Evolutionary conservation across 2,888 invertebrate species (phyloP).

Genomic region (Lordiphosa andalusiaca): DNA sequence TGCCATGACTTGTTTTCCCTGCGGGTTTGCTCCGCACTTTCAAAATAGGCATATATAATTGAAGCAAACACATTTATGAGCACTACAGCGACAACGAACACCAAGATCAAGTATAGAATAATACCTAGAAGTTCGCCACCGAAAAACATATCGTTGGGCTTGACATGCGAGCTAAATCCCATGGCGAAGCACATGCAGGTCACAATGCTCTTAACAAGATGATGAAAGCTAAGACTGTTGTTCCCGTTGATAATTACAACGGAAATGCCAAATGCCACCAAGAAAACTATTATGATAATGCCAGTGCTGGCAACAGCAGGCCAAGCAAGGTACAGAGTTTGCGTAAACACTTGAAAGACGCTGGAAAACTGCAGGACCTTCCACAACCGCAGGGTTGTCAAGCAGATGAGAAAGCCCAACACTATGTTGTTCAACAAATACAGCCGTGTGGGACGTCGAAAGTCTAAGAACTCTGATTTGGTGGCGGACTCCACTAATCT

Average conservation of each 20-base stretch:
- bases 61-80: constrained; percentile 75
- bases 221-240: constrained; percentile 54
- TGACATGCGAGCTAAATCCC: constrained; percentile 58
- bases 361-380: constrained; percentile 75
- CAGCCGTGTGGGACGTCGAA: constrained; percentile 60
- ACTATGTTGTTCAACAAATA: constrained; percentile 45
- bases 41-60: constrained; percentile 67
- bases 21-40: constrained; percentile 29
- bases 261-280: constrained; percentile 62
- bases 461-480: constrained; percentile 71
- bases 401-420: constrained; percentile 67
- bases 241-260: constrained; percentile 72
- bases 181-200: constrained; percentile 67
- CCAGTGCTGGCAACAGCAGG: constrained; percentile 49
- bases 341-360: constrained; percentile 71
- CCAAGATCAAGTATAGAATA: constrained; percentile 60
- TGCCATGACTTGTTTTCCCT: background rate
- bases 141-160: constrained; percentile 50
- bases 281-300: constrained; percentile 56
- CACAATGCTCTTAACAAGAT: constrained; percentile 50
- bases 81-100: constrained; percentile 64
- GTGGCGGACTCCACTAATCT: constrained; percentile 47
- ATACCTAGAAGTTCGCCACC: constrained; percentile 69
- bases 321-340: constrained; percentile 59
- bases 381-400: constrained; percentile 77